Percentiles rank a stretch among this genome's conserved stretches.
These are phyloP conservation scores for Chloropsis hardwickii DNA, from an alignment of 2,113 vertebrate genomes.

Conservation along the genomic window DNA sequence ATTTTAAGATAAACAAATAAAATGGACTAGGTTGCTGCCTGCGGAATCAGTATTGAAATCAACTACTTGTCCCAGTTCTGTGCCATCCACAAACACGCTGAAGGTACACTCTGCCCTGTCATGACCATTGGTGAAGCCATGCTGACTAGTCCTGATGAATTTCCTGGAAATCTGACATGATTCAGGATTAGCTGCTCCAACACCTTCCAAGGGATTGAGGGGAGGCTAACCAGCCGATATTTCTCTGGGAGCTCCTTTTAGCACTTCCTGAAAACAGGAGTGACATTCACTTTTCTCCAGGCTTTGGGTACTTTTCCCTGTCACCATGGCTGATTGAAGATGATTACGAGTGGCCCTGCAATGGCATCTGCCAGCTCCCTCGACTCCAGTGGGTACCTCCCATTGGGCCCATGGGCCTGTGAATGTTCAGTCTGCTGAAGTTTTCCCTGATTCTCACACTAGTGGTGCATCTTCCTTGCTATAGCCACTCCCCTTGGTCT, in stretches of 20 bases:
- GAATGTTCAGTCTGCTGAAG: background rate
- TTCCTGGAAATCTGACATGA: background rate
- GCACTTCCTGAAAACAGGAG: background rate
- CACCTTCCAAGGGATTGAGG: background rate
- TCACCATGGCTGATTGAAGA: background rate
- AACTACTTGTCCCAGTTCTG: background rate
- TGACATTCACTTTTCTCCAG: background rate
- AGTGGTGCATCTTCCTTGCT: background rate
- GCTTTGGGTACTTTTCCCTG: background rate
- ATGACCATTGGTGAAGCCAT: background rate
- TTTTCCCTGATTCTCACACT: background rate
- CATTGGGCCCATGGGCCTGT: fast-evolving
- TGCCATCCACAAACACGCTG: background rate
- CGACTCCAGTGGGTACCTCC: fast-evolving
- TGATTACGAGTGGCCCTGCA: background rate
- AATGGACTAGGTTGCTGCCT: background rate
- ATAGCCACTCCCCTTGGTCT: fast-evolving
- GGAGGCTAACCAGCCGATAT: background rate
- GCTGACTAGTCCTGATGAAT: background rate
- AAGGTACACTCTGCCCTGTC: background rate
- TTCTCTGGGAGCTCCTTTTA: background rate
- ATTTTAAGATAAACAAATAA: background rate
- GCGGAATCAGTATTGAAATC: background rate
- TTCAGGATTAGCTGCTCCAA: background rate
- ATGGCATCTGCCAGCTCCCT: background rate